Evolutionary conservation across 1,140 invertebrate species (phyloP).

Genomic region (Drosophila guanche): DNA sequence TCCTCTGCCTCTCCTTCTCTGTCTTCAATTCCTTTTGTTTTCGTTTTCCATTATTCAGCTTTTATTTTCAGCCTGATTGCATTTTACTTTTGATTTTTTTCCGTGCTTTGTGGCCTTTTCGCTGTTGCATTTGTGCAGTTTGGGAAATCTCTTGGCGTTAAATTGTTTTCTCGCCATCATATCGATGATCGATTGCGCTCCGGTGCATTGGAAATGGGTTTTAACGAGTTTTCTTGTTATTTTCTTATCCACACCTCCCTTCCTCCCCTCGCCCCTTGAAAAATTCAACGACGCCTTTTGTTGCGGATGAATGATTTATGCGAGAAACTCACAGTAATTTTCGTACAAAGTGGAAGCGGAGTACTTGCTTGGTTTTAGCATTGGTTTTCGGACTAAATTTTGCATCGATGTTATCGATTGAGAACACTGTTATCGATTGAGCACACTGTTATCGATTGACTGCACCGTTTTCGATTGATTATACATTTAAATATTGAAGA

Average conservation of each 20-base stretch:
- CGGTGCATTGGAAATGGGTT: constrained; percentile 41
- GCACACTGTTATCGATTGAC: too few species aligned
- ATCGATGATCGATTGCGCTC: constrained; percentile 40
- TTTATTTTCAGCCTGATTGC: constrained; percentile 44
- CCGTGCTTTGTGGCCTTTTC: constrained; percentile 22
- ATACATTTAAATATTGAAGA: too few species aligned
- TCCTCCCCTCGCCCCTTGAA: neutral
- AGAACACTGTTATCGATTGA: too few species aligned
- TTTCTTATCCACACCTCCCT: constrained; percentile 1
- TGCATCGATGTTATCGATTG: too few species aligned
- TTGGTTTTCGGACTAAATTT: too few species aligned
- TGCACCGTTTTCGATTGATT: too few species aligned
- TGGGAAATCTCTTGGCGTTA: constrained; percentile 46
- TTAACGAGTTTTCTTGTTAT: constrained; percentile 22
- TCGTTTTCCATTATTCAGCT: constrained; percentile 34
- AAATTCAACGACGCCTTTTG: neutral
- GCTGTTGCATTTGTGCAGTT: constrained; percentile 8
- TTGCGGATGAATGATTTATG: too few species aligned
- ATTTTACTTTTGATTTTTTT: constrained; percentile 42
- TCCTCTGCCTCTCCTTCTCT: constrained; percentile 6
- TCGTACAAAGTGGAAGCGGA: too few species aligned
- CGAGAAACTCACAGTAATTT: too few species aligned
- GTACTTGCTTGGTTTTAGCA: too few species aligned
- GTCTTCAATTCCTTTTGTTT: constrained; percentile 13
- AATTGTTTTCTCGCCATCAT: constrained; percentile 51